A percentile compares a stretch with the other conserved stretches of the same genome.
Conservation (phyloP, 2,113 vertebrate genomes). For the Neogobius melanostomus region DNA sequence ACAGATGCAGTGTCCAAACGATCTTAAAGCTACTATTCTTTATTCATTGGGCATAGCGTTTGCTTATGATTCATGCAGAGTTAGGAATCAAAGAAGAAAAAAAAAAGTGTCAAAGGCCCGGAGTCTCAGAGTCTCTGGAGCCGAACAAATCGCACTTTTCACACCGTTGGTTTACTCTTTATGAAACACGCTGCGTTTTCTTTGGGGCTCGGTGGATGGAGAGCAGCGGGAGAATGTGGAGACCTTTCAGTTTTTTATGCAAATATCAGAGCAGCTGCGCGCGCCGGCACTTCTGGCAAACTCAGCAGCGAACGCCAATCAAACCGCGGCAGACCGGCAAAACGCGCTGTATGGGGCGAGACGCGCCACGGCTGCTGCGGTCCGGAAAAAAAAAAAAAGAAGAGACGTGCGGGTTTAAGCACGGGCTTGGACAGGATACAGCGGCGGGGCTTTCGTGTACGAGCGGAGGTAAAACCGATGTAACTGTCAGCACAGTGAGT, state of each 20-base stretch:
- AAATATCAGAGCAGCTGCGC: constrained; percentile 40
- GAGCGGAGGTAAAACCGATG: constrained; percentile 26
- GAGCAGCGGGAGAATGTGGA: constrained; percentile 42
- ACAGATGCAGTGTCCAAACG: too few species aligned
- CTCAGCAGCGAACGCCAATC: constrained; percentile 51
- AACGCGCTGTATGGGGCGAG: constrained; percentile 27
- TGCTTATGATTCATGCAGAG: too few species aligned
- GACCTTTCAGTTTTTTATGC: constrained; percentile 46
- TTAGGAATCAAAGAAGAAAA: not conserved
- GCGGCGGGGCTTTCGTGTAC: constrained; percentile 9
- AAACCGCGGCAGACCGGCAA: constrained; percentile 48
- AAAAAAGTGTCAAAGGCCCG: not conserved
- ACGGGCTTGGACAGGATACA: constrained; percentile 9
- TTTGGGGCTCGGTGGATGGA: constrained; percentile 18
- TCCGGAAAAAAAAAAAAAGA: not conserved
- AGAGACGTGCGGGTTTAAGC: constrained; percentile 7
- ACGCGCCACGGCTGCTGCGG: constrained; percentile 25
- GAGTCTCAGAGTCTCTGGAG: not conserved
- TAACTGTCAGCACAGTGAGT: constrained; percentile 3
- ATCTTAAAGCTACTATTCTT: too few species aligned
- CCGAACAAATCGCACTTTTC: not conserved
- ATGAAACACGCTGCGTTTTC: not conserved
- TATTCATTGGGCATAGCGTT: too few species aligned
- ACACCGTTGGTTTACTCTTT: not conserved
- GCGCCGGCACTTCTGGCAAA: constrained; percentile 45